These are phyloP conservation scores for Steinernema khuongi DNA, from an alignment of 1,140 invertebrate genomes.

Conservation along the genomic window DNA sequence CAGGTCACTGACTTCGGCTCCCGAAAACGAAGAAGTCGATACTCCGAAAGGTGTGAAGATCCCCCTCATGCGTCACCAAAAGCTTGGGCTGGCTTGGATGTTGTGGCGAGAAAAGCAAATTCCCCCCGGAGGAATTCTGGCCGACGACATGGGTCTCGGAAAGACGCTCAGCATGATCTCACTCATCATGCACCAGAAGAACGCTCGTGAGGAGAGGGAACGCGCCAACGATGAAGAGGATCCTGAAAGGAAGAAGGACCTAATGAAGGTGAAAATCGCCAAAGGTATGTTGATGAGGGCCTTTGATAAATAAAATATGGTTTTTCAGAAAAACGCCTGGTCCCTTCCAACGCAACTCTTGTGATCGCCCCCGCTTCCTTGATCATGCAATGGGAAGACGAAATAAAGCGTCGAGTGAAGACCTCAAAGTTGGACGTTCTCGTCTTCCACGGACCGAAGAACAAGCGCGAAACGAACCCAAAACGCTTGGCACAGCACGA, in stretches of 20 bases:
- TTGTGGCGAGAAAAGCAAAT: slow-evolving; percentile 77
- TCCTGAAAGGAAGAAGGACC: slow-evolving; percentile 40
- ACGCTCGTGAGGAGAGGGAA: slow-evolving; percentile 19
- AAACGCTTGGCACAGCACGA: slow-evolving; percentile 59
- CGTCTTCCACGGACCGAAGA: slow-evolving; percentile 74
- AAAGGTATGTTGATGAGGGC: slow-evolving; percentile 59
- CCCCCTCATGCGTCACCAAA: slow-evolving; percentile 77
- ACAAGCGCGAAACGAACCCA: slow-evolving; percentile 64
- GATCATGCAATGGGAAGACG: slow-evolving; percentile 75
- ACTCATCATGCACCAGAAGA: slow-evolving; percentile 65
- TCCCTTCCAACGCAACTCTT: slow-evolving; percentile 67
- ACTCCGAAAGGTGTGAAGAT: slow-evolving; percentile 41
- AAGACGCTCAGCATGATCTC: slow-evolving; percentile 89
- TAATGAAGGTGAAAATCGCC: slow-evolving; percentile 29
- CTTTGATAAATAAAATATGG: slow-evolving; percentile 19
- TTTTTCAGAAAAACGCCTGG: slow-evolving; percentile 40
- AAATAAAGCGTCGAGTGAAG: slow-evolving; percentile 69
- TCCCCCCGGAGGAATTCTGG: slow-evolving; percentile 71
- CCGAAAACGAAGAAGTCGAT: slow-evolving; percentile 40
- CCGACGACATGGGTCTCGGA: slow-evolving; percentile 87
- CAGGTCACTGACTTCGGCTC: slow-evolving; percentile 30
- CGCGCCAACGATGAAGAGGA: slow-evolving; percentile 24
- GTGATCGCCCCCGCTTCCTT: slow-evolving; percentile 77
- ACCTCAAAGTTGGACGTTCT: slow-evolving; percentile 66
- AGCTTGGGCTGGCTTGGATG: slow-evolving; percentile 79